Evolutionary conservation across 1,140 invertebrate species (phyloP).

Genomic region (Zeugodacus cucurbitae): DNA sequence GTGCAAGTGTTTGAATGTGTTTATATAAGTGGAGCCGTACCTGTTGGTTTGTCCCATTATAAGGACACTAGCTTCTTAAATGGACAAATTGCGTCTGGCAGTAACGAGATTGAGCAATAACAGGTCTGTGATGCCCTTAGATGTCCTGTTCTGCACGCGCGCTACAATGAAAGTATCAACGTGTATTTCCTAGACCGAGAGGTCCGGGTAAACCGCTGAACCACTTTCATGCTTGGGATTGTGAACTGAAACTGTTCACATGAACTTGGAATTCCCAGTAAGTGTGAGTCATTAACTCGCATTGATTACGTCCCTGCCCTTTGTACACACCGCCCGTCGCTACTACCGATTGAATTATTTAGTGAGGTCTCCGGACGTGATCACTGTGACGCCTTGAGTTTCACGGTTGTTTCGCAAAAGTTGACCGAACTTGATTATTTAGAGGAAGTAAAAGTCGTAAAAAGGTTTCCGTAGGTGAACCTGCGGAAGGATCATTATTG

Average conservation of each 20-base stretch:
- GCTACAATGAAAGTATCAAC: constrained; percentile 48
- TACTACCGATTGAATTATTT: constrained; percentile 85
- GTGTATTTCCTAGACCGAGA: constrained; percentile 73
- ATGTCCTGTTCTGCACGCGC: constrained; percentile 47
- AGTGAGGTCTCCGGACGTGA: constrained; percentile 47
- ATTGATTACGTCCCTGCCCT: constrained; percentile 87
- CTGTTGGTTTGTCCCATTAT: constrained; percentile 40
- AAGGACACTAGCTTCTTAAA: constrained; percentile 47
- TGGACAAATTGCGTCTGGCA: too few species aligned
- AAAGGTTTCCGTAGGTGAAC: constrained; percentile 46
- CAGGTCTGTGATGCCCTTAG: too few species aligned
- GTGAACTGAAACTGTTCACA: constrained; percentile 84
- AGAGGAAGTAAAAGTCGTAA: constrained; percentile 46
- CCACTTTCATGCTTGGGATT: constrained; percentile 84
- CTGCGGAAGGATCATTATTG: constrained; percentile 45
- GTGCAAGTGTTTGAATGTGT: too few species aligned
- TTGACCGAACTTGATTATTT: constrained; percentile 47
- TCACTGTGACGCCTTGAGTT: constrained; percentile 44
- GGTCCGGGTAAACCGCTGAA: constrained; percentile 81
- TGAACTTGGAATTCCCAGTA: constrained; percentile 92
- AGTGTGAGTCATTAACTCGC: constrained; percentile 85
- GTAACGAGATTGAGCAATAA: too few species aligned
- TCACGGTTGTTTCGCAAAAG: constrained; percentile 45
- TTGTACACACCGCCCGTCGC: constrained; percentile 89
- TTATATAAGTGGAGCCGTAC: too few species aligned